Base-by-base conservation (phyloP, 1,140 invertebrate species). In the Akabosia matsudoensis region DNA sequence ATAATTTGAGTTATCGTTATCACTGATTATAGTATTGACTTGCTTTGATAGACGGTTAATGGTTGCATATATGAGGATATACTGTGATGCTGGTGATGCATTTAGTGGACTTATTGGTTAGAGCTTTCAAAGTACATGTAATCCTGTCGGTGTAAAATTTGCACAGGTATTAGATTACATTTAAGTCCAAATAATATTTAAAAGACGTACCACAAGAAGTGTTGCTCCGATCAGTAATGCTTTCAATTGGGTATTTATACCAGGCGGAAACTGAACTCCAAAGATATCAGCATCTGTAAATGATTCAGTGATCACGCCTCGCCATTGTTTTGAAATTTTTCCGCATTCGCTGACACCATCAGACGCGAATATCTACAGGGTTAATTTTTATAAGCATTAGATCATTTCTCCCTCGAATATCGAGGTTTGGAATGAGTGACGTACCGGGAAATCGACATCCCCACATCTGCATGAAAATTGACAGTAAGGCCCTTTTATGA, bases 161-260 rank as follows among this genome's bases (percentile, higher is more conserved):
- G n/a, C n/a, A n/a, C n/a, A n/a, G n/a, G n/a, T n/a, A n/a, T n/a
- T n/a, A n/a, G n/a, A n/a, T n/a, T n/a, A n/a, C n/a, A n/a, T n/a
- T n/a, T n/a, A n/a, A n/a, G 37, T 10, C 37, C 37, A 67, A 67
- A 30, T 28, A 7, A 24, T 67, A 45, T 45, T 7, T 45, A n/a
- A 61, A 61, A 61, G 26, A 64, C 74, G 83, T 81, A 86, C 86
- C 77, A 87, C 86, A 0, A 87, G 81, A 79, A 87, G 86, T 16
- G 83, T 82, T n/a, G 92, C 91, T 33, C 91, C 92, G 1, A 94
- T 83, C 70, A 94, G 84, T 7, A 91, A 88, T 0, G 92, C 92
- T 83, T 95, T 95, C 82, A 92, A 90, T 80, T 90, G 89, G 14
- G 93, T 90, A 82, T 92, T 91, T 75, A 95, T 84, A 83, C 94